phyloP scores from a whole-genome alignment of 2,113 vertebrate species.

The Tinamus guttatus region DNA sequence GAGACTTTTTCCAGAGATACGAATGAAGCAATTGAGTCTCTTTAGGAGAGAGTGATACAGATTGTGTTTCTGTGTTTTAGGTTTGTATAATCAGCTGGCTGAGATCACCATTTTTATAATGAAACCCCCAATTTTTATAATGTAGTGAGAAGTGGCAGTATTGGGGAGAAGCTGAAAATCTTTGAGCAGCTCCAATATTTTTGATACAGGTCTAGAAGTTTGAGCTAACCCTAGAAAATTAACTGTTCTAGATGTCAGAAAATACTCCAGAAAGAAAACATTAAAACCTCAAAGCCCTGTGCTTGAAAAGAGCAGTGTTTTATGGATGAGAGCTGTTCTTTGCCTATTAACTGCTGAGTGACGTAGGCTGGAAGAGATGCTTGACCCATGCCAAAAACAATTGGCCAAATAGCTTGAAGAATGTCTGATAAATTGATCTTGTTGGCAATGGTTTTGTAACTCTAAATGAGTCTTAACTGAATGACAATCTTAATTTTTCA shows the following conservation, averaged over 20 bases:
- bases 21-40: not conserved
- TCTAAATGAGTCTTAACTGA: constrained; percentile 57
- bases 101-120: not conserved
- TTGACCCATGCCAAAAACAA: constrained; percentile 25
- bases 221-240: not conserved
- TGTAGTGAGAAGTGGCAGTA: not conserved
- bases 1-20: not conserved
- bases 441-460: constrained; percentile 32
- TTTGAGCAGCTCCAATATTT: not conserved
- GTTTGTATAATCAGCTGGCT: not conserved
- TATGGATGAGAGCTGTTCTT: not conserved
- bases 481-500: constrained; percentile 53
- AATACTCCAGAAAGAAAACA: not conserved
- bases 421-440: constrained; percentile 54
- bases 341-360: constrained; percentile 3
- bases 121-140: not conserved
- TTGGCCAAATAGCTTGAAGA: constrained; percentile 30
- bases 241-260: not conserved
- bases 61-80: not conserved
- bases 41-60: not conserved
- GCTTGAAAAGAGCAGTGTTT: not conserved
- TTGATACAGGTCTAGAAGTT: not conserved
- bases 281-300: not conserved
- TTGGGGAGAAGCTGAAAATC: not conserved
- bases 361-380: not conserved